Percentiles rank a stretch among this genome's conserved stretches.
Evolutionary conservation across 2,797 vertebrate species (phyloP).

Genomic region (Nasua narica): DNA sequence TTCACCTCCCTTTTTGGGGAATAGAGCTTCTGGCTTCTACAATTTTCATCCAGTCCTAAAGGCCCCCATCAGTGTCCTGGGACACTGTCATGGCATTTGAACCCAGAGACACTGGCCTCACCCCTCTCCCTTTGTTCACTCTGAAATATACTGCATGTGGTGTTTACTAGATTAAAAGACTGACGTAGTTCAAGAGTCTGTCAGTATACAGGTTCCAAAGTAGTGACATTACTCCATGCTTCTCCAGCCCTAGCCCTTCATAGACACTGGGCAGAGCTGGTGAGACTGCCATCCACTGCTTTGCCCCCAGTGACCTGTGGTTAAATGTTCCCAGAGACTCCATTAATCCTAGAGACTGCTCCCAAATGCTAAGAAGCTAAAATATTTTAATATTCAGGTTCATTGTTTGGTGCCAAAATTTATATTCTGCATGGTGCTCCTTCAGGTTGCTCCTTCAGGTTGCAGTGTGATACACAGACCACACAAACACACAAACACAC

Average conservation of each 20-base stretch:
- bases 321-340: conserved; percentile 45
- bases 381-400: conserved; percentile 76
- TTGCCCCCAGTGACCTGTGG: neutral
- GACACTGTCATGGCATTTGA: neutral
- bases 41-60: conserved; percentile 37
- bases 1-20: neutral
- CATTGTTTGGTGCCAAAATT: conserved; percentile 64
- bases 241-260: neutral
- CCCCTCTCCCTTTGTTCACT: neutral
- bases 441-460: conserved; percentile 35
- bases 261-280: neutral
- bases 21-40: neutral
- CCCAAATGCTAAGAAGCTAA: conserved; percentile 66
- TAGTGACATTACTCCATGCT: neutral
- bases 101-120: neutral
- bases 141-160: conserved; percentile 48
- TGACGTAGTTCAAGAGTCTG: neutral
- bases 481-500: neutral
- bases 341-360: conserved; percentile 19
- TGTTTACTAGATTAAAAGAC: conserved; percentile 71
- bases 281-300: neutral
- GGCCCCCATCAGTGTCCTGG: fast-evolving
- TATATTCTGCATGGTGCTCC: conserved; percentile 45
- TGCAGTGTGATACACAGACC: neutral
- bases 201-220: neutral